Conservation (phyloP, 2,113 vertebrate species). For the Chroicocephalus ridibundus region DNA sequence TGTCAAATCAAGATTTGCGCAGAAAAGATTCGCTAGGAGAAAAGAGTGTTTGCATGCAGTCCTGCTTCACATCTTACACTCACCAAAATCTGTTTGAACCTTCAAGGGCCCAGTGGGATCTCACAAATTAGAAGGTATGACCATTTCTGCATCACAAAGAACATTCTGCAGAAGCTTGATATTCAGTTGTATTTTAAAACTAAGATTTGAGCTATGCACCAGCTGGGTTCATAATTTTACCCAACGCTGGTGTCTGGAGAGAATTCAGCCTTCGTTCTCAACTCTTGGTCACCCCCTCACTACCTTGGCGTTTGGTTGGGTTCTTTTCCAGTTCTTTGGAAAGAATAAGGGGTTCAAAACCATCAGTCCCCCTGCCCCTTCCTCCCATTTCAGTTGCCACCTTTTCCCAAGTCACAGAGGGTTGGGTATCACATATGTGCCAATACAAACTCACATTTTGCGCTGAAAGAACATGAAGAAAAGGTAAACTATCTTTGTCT, state of each 20-base stretch:
- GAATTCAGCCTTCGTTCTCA: neutral
- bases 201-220: neutral
- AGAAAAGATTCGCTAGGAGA: neutral
- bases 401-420: no score
- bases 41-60: neutral
- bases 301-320: neutral
- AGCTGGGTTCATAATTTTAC: neutral
- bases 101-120: neutral
- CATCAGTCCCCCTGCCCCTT: neutral
- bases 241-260: neutral
- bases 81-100: neutral
- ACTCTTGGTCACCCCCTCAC: neutral
- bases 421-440: accelerated
- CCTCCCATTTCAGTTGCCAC: neutral
- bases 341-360: neutral
- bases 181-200: neutral
- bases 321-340: neutral
- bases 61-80: neutral
- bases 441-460: neutral
- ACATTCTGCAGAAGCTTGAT: neutral
- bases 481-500: neutral
- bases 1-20: neutral
- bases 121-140: neutral
- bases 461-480: neutral
- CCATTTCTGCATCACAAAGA: neutral